These are phyloP conservation scores for Cydia amplana DNA, from an alignment of 1,140 invertebrate species.

Conservation along the genomic window DNA sequence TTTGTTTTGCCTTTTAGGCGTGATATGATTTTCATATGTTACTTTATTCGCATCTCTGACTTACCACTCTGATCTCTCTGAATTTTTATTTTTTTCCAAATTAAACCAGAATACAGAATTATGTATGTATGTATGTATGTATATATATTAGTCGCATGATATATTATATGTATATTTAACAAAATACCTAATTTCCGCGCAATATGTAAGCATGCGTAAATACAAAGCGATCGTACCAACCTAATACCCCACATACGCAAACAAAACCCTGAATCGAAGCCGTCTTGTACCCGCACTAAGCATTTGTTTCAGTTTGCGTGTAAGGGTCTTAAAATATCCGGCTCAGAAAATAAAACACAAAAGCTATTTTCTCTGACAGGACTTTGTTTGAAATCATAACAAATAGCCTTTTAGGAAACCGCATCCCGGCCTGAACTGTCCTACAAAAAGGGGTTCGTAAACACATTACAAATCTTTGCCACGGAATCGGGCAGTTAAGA, in stretches of 20 bases:
- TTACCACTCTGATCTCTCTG: constrained; percentile 7
- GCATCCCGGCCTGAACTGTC: constrained; percentile 69
- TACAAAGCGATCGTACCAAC: neutral
- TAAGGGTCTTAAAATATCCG: constrained; percentile 58
- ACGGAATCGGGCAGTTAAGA: constrained; percentile 63
- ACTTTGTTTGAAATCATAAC: constrained; percentile 76
- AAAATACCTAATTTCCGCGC: neutral
- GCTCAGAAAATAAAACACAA: constrained; percentile 67
- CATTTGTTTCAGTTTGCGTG: constrained; percentile 51
- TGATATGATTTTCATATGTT: constrained; percentile 10
- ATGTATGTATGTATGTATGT: no score
- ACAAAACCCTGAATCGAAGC: constrained; percentile 17
- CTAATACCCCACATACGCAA: neutral
- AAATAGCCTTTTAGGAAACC: constrained; percentile 76
- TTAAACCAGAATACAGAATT: no score
- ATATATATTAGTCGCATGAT: no score
- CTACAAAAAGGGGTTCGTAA: constrained; percentile 68
- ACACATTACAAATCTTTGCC: constrained; percentile 74
- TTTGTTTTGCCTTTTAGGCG: constrained; percentile 31
- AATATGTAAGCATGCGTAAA: neutral
- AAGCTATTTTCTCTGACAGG: constrained; percentile 72
- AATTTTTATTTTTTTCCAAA: neutral
- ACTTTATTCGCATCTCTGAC: neutral
- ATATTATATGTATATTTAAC: neutral
- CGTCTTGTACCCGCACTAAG: constrained; percentile 34